phyloP scores from a whole-genome alignment of 1,140 invertebrate species.

The Leguminivora glycinivorella region DNA sequence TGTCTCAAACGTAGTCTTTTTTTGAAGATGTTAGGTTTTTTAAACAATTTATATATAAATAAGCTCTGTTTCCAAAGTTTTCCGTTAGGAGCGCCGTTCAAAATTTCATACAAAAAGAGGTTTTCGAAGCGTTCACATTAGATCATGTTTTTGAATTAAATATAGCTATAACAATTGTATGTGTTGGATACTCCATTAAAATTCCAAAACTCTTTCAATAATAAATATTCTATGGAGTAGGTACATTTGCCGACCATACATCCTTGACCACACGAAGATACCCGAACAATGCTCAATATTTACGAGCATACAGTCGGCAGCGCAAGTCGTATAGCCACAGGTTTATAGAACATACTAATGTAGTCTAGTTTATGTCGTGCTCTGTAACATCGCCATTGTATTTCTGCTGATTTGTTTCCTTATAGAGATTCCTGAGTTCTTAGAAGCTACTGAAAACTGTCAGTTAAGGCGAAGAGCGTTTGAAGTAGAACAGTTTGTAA shows the following conservation, averaged over 20 bases:
- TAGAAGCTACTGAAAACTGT: constrained; percentile 7
- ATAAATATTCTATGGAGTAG: no score
- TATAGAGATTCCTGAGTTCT: not conserved
- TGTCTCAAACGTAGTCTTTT: no score
- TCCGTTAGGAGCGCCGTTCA: no score
- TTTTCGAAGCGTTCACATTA: no score
- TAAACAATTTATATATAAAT: no score
- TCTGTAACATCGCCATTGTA: constrained; percentile 14
- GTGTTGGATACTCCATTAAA: no score
- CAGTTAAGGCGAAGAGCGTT: not conserved
- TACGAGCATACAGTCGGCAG: constrained; percentile 22
- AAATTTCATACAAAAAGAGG: no score
- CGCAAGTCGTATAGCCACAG: constrained; percentile 2
- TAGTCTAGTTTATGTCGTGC: not conserved
- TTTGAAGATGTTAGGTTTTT: no score
- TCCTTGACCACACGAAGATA: constrained; percentile 18
- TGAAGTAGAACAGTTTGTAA: not conserved
- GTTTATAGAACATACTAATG: constrained; percentile 13
- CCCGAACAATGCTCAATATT: constrained; percentile 16
- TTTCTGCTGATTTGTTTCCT: not conserved
- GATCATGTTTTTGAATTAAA: no score
- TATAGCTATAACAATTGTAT: no score
- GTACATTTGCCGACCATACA: constrained; percentile 5
- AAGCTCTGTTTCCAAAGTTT: no score
- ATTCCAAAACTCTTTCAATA: no score